Conservation (phyloP, 1,140 invertebrate genomes). For the Idris sp. region DNA sequence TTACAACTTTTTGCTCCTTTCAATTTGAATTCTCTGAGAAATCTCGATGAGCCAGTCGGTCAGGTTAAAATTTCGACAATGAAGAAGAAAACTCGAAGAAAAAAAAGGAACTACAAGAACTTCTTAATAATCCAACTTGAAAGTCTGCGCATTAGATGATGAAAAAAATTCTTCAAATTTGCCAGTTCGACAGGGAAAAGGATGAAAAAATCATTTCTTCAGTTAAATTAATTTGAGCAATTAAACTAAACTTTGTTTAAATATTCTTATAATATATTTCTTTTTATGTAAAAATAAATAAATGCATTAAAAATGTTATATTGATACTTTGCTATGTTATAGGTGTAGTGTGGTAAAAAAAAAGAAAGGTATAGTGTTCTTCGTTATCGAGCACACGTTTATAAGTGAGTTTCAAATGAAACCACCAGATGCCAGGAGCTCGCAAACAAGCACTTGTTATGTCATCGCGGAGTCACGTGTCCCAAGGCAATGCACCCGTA, state of each 20-base stretch:
- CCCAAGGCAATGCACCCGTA: constrained; percentile 35
- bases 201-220: no score
- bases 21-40: constrained; percentile 49
- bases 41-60: constrained; percentile 42
- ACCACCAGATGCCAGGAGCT: constrained; percentile 41
- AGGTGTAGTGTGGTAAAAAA: neutral
- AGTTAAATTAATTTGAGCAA: no score
- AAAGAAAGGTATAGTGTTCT: constrained; percentile 25
- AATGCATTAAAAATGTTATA: no score
- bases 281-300: no score
- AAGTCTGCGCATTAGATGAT: constrained; percentile 35
- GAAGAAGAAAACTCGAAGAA: constrained; percentile 44
- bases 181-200: constrained; percentile 7
- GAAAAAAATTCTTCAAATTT: constrained; percentile 34
- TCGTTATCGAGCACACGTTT: constrained; percentile 37
- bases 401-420: constrained; percentile 5
- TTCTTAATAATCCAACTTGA: constrained; percentile 49
- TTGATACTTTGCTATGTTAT: no score
- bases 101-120: constrained; percentile 43
- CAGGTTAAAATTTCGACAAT: constrained; percentile 50
- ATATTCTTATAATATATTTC: no score
- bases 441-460: constrained; percentile 14
- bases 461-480: constrained; percentile 47
- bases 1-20: constrained; percentile 56
- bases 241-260: no score